phyloP scores from a whole-genome alignment of 1,140 invertebrate genomes.

The Zeugodacus cucurbitae region DNA sequence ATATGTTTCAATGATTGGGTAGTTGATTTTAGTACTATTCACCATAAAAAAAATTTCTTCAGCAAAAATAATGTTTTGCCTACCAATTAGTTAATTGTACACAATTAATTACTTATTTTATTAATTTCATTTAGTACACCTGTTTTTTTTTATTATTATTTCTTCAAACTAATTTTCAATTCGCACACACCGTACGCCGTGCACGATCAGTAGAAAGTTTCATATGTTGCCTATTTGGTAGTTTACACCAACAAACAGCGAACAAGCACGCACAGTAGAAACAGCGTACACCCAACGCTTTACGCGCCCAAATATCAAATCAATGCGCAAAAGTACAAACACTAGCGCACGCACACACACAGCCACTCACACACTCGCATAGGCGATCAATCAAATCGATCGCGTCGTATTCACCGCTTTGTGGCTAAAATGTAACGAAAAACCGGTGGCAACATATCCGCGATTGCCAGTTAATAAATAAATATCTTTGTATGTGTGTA shows the following conservation, averaged over 20 bases:
- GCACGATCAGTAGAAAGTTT: not conserved
- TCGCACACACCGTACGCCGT: not conserved
- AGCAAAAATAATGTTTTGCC: too few relatives aligned
- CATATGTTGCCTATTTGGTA: not conserved
- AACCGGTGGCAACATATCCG: conserved; percentile 10
- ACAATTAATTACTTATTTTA: not conserved
- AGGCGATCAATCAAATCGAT: conserved; percentile 36
- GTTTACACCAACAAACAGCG: not conserved
- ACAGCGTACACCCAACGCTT: not conserved
- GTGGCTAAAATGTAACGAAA: conserved; percentile 9
- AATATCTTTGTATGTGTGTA: not conserved
- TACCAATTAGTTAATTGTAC: too few relatives aligned
- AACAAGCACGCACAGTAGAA: not conserved
- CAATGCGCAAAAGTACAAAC: not conserved
- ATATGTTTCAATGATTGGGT: too few relatives aligned
- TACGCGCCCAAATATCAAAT: not conserved
- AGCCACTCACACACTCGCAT: not conserved
- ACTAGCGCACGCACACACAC: not conserved
- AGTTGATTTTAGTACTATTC: too few relatives aligned
- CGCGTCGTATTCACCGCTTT: not conserved
- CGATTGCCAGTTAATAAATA: not conserved
- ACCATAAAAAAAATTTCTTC: not conserved
- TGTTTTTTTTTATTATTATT: not conserved
- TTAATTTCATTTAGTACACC: not conserved
- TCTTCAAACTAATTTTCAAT: not conserved